Base-by-base conservation (phyloP, 2,797 vertebrate species). In the Oreochromis mossambicus region DNA sequence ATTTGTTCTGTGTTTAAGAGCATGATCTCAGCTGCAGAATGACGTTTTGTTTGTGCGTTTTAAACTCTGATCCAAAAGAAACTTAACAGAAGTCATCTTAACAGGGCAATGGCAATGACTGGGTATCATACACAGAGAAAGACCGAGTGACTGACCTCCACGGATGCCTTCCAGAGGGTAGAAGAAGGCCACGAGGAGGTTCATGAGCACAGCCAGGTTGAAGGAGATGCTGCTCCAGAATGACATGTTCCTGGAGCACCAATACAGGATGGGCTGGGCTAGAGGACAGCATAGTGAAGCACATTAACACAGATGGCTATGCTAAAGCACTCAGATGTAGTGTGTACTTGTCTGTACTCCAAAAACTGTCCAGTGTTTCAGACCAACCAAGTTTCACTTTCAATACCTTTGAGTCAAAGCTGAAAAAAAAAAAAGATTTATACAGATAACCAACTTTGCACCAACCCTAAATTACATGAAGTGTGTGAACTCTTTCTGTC, bases 161-260 rank as follows among this genome's bases (percentile, higher is more conserved):
- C 96, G 97, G 77, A 97, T 93, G 24, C 98, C 98, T 93, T 97
- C 97, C 91, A 99, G 97, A 0, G 99, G 99, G 89, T 99, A 99
- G 96, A 99, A 99, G 95, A 99, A 99, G 1, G 98, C 99, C 92
- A 99, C 99, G 0, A 99, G 96, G 89, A 99, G 96, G 93, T 99
- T 99, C 98, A 99, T 99, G 84, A 99, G 98, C 70, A 99, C 98
- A 4, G 98, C 98, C 93, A 99, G 96, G 95, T 99, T 99, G 87
- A 99, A 99, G 66, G 98, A 99, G 87, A 99, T 99, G 92, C 98
- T 99, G 96, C 99, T 99, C 99, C 98, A 99, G 95, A 99, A 98
- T 19, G 98, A 99, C 98, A 99, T 99, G 96, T 99, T 99, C 84
- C 99, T 96, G 82, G 99, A 99, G 83, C 98, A 99, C 98, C 98